Conservation (phyloP, 64 coral and sea anemone genomes). For the Stylophora pistillata region DNA sequence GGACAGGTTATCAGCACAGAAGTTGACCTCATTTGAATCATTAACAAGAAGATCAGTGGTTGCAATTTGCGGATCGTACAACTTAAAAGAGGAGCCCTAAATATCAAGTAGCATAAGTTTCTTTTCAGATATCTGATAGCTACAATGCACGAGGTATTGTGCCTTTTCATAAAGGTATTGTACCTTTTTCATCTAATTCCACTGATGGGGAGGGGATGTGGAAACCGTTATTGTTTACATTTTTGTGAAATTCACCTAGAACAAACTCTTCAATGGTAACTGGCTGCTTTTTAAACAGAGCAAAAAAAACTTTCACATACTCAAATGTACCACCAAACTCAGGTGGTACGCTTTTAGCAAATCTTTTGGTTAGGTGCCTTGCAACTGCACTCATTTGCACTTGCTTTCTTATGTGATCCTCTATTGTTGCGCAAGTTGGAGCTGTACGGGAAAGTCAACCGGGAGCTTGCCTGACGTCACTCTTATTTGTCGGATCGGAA, state of each 20-base stretch:
- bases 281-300: conserved; percentile 4
- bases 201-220: no score
- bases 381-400: no score
- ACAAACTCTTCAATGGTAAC: conserved; percentile 40
- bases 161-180: conserved; percentile 7
- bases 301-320: conserved; percentile 9
- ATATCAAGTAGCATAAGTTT: conserved; percentile 60
- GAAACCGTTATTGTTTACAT: conserved; percentile 25
- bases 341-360: no score
- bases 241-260: conserved; percentile 19
- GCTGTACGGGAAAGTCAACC: no score
- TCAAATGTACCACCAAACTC: conserved; percentile 18
- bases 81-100: not conserved
- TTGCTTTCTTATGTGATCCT: no score
- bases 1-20: conserved; percentile 17
- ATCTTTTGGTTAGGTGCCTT: no score
- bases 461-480: not conserved
- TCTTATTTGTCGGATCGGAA: no score
- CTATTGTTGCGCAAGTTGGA: no score
- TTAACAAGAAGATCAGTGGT: conserved; percentile 9
- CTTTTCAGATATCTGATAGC: not conserved
- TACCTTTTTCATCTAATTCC: not conserved
- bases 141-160: conserved; percentile 47
- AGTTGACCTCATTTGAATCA: not conserved
- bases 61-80: conserved; percentile 42